A percentile compares a stretch with the other conserved stretches of the same genome.
Conservation (phyloP, 2,797 vertebrate genomes). For the Epinephelus malabaricus region DNA sequence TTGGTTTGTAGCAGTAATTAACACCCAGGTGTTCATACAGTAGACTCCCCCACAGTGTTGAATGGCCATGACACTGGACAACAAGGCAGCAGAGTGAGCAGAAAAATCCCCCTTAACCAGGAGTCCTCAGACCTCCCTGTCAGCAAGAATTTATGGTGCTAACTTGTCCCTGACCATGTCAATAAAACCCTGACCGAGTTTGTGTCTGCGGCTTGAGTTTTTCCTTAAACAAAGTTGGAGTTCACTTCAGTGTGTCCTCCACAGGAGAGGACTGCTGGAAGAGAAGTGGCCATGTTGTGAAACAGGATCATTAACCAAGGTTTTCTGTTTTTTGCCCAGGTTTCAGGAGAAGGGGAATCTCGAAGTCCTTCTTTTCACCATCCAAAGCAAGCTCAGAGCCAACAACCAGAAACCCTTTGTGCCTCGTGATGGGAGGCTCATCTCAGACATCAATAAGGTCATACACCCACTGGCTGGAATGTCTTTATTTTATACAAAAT, state of each 20-base stretch:
- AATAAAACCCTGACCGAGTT: not conserved
- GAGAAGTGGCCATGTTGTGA: not conserved
- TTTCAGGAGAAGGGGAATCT: slow-evolving; percentile 98
- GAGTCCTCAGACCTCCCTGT: not conserved
- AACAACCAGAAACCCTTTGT: slow-evolving; percentile 94
- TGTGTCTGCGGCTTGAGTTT: not conserved
- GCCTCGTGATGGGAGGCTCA: slow-evolving; percentile 92
- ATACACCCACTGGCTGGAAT: not conserved
- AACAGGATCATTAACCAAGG: not conserved
- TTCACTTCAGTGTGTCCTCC: not conserved
- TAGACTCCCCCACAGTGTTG: not conserved
- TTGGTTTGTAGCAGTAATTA: not conserved
- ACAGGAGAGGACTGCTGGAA: not conserved
- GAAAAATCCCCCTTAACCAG: not conserved
- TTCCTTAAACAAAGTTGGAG: slow-evolving; percentile 1
- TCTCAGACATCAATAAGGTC: slow-evolving; percentile 97
- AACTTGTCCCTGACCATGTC: not conserved
- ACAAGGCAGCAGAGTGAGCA: not conserved
- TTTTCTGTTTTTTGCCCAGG: slow-evolving; percentile 75
- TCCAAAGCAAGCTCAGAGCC: slow-evolving; percentile 97
- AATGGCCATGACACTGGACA: not conserved
- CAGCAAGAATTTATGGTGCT: not conserved
- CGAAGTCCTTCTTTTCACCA: slow-evolving; percentile 96
- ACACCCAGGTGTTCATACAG: not conserved
- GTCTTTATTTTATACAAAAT: not conserved